These are phyloP conservation scores for Saguinus imperator DNA, from an alignment of 2,113 vertebrate genomes.

Conservation along the genomic window DNA sequence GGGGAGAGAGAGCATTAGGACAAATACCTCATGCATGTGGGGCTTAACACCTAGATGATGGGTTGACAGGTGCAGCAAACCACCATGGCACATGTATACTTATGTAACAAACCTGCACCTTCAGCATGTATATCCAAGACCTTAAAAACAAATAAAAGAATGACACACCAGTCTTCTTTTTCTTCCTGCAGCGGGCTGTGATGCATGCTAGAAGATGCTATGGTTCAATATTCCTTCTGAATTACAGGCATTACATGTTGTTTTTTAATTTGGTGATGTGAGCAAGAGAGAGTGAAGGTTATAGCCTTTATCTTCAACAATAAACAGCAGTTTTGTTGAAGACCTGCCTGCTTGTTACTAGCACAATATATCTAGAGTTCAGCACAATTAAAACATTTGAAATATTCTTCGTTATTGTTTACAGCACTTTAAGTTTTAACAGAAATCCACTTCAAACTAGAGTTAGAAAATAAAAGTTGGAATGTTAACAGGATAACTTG, in stretches of 20 bases:
- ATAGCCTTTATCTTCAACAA: background rate
- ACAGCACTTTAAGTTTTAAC: background rate
- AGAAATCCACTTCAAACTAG: background rate
- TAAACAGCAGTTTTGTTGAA: background rate
- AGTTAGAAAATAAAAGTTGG: background rate
- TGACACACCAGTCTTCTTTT: background rate
- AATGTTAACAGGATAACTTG: background rate
- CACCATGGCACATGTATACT: too few relatives aligned
- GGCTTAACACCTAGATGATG: too few relatives aligned
- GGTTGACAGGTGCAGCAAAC: too few relatives aligned
- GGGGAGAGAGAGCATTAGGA: too few relatives aligned
- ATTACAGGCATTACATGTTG: background rate
- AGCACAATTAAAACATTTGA: background rate
- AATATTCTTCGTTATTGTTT: background rate
- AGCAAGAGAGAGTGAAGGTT: background rate
- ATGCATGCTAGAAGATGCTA: fast-evolving
- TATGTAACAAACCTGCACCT: too few relatives aligned
- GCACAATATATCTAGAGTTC: background rate
- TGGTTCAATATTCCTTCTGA: background rate
- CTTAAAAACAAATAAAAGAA: background rate
- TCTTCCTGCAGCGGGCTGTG: background rate
- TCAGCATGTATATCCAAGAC: too few relatives aligned
- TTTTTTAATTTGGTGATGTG: background rate
- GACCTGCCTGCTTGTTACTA: background rate
- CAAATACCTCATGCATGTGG: too few relatives aligned